Conservation (phyloP, 1,140 invertebrate genomes). For the Tetranychus urticae region DNA sequence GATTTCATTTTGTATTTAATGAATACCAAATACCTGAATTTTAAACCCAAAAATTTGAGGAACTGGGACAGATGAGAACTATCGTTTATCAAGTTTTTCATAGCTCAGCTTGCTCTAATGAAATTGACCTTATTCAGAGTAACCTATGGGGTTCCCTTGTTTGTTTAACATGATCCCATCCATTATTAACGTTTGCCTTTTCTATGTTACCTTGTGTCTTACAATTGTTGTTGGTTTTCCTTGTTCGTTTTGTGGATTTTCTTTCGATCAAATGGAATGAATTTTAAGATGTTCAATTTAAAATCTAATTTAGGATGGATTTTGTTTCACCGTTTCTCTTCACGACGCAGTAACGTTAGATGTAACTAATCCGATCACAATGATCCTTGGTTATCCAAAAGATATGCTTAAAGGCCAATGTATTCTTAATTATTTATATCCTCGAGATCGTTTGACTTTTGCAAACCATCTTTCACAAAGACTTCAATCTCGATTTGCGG, state of each 20-base stretch:
- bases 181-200: neutral
- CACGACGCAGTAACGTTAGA: slow-evolving; percentile 10
- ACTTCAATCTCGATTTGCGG: slow-evolving; percentile 15
- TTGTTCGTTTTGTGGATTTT: neutral
- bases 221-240: neutral
- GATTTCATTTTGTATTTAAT: too few species aligned
- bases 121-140: too few species aligned
- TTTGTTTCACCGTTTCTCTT: slow-evolving; percentile 11
- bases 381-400: slow-evolving; percentile 10
- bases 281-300: neutral
- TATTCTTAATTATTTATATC: slow-evolving; percentile 61
- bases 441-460: slow-evolving; percentile 39
- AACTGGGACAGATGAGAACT: too few species aligned
- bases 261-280: neutral
- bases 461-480: slow-evolving; percentile 31
- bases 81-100: too few species aligned
- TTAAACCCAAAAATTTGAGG: too few species aligned
- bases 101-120: too few species aligned
- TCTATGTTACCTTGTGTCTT: neutral
- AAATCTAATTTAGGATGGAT: slow-evolving; percentile 7
- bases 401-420: slow-evolving; percentile 57
- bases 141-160: too few species aligned
- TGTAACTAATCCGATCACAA: slow-evolving; percentile 5
- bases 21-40: too few species aligned
- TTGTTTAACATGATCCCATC: neutral